These are phyloP conservation scores for Saccopteryx bilineata DNA, from an alignment of 2,113 vertebrate species.

Conservation along the genomic window DNA sequence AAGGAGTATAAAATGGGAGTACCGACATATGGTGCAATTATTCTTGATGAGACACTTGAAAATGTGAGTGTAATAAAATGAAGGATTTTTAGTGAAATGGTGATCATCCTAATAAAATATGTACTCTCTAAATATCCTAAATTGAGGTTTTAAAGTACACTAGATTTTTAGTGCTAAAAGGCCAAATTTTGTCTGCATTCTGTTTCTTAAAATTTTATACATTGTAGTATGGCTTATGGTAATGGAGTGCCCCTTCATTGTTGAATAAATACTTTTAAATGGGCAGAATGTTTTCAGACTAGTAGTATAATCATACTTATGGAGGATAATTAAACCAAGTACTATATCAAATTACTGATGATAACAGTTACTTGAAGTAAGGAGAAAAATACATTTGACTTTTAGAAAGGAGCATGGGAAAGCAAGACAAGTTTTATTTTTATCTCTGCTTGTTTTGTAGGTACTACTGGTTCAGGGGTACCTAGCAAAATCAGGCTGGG, in stretches of 20 bases:
- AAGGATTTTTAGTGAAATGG: conserved; percentile 3
- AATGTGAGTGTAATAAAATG: conserved; percentile 90
- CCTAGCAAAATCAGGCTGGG: conserved; percentile 98
- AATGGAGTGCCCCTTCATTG: background rate
- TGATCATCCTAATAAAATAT: background rate
- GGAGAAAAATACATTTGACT: background rate
- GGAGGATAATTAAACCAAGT: background rate
- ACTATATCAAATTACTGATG: background rate
- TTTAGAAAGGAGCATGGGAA: background rate
- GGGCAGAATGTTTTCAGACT: background rate
- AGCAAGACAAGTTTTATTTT: conserved; percentile 37
- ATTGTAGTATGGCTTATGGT: background rate
- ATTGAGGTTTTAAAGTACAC: conserved; percentile 23
- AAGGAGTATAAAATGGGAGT: conserved; percentile 99
- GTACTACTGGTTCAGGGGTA: conserved; percentile 98
- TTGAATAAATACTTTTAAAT: conserved; percentile 33
- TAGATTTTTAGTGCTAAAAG: background rate
- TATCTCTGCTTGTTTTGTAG: conserved; percentile 85
- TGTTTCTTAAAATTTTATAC: conserved; percentile 35
- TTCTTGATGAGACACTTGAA: conserved; percentile 97
- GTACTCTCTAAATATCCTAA: background rate
- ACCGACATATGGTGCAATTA: conserved; percentile 98
- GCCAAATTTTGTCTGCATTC: conserved; percentile 23
- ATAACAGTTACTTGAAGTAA: background rate
- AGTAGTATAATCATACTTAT: background rate